A percentile compares a stretch with the other conserved stretches of the same genome.
phyloP scores from a whole-genome alignment of 2,888 invertebrate species.

The Chrysopilus asiliformis region DNA sequence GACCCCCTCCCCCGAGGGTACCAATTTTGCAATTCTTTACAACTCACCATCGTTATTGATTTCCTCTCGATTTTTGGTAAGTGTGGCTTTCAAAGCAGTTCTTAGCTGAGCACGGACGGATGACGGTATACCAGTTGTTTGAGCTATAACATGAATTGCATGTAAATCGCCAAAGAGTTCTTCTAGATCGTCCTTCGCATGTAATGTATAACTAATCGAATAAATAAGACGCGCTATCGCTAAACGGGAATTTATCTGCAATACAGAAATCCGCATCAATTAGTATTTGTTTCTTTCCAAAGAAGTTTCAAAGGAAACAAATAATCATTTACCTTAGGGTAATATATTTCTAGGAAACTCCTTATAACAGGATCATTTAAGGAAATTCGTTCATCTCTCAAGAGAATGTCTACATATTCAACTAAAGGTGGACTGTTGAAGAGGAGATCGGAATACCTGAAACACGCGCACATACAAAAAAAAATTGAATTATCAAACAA shows the following conservation, averaged over 20 bases:
- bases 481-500: too few relatives aligned
- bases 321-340: constrained; percentile 57
- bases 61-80: constrained; percentile 29
- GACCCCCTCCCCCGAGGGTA: too few relatives aligned
- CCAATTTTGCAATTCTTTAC: too few relatives aligned
- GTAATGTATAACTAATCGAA: constrained; percentile 34
- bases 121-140: constrained; percentile 32
- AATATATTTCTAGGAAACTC: constrained; percentile 77
- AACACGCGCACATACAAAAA: too few relatives aligned
- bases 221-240: constrained; percentile 35
- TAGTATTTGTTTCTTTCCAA: neutral
- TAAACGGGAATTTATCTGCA: constrained; percentile 5
- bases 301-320: neutral
- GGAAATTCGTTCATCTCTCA: constrained; percentile 75
- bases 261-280: constrained; percentile 4
- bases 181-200: constrained; percentile 34
- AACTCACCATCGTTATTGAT: constrained; percentile 26
- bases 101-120: constrained; percentile 33
- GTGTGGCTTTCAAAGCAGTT: constrained; percentile 28
- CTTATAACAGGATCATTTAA: constrained; percentile 73
- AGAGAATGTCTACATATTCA: constrained; percentile 81
- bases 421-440: constrained; percentile 70
- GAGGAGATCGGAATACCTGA: constrained; percentile 65
- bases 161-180: constrained; percentile 36
- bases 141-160: constrained; percentile 35